A percentile compares a stretch with the other conserved stretches of the same genome.
These are phyloP conservation scores for Caiman crocodilus DNA, from an alignment of 2,797 vertebrate species.

Conservation along the genomic window DNA sequence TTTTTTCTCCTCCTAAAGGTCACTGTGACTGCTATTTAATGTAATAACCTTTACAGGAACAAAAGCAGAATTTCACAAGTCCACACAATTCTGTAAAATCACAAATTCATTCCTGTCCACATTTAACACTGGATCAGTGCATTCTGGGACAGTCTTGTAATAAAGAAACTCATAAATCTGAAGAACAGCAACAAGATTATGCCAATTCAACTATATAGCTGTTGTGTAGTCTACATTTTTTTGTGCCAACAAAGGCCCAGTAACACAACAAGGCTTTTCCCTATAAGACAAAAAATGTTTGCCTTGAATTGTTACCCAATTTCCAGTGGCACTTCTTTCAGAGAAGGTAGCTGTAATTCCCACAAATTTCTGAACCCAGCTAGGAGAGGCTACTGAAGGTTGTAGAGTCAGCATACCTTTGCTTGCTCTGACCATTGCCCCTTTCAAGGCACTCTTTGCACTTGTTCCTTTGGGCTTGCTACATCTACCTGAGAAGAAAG, in stretches of 20 bases:
- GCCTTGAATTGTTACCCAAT: neutral
- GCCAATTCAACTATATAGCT: neutral
- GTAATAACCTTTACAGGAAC: constrained; percentile 39
- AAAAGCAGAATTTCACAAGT: neutral
- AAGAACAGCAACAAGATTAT: neutral
- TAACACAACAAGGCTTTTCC: neutral
- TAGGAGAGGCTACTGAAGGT: neutral
- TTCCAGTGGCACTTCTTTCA: neutral
- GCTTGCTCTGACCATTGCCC: neutral
- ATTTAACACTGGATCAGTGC: neutral
- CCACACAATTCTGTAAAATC: neutral
- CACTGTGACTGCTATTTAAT: constrained; percentile 1
- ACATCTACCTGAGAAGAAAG: neutral
- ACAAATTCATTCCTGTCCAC: neutral
- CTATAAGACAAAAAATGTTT: neutral
- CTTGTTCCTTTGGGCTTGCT: neutral
- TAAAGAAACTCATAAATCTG: neutral
- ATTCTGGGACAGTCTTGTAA: neutral
- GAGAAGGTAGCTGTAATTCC: neutral
- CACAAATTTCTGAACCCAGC: neutral
- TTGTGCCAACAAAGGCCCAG: neutral
- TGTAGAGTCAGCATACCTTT: neutral
- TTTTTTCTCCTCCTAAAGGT: constrained; percentile 18
- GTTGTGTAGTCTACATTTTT: neutral
- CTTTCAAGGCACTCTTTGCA: neutral